Percentiles rank a stretch among this genome's conserved stretches.
phyloP scores from a whole-genome alignment of 1,140 invertebrate species.

The Drosophila athabasca region DNA sequence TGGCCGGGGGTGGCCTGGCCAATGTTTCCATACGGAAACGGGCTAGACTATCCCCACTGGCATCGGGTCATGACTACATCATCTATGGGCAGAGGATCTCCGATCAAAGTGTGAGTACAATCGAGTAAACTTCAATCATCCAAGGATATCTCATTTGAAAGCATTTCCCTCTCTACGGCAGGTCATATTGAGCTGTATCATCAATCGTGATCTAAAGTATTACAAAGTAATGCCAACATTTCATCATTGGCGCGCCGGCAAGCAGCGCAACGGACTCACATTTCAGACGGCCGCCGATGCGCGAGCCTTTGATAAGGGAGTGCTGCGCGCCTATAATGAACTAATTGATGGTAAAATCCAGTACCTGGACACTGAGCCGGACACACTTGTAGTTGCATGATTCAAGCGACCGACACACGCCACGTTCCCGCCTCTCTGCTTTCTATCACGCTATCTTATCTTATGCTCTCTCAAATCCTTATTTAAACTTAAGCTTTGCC shows the following conservation, averaged over 20 bases:
- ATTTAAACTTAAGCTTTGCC: slow-evolving; percentile 22
- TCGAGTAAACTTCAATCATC: fast-evolving
- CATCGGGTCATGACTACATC: slow-evolving; percentile 90
- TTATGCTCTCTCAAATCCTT: slow-evolving; percentile 16
- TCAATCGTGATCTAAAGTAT: slow-evolving; percentile 98
- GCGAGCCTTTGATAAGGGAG: slow-evolving; percentile 96
- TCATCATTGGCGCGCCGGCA: slow-evolving; percentile 98
- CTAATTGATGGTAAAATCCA: slow-evolving; percentile 91
- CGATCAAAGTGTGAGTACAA: slow-evolving; percentile 91
- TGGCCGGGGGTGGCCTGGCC: slow-evolving; percentile 96
- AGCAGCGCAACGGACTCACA: slow-evolving; percentile 97
- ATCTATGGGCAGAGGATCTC: slow-evolving; percentile 96
- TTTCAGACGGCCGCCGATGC: slow-evolving; percentile 97
- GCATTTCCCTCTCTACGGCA: slow-evolving; percentile 73
- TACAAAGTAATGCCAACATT: slow-evolving; percentile 99
- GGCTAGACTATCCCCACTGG: slow-evolving; percentile 84
- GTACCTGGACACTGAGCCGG: background rate
- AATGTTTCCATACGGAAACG: slow-evolving; percentile 94
- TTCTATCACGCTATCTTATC: slow-evolving; percentile 29
- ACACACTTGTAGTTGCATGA: slow-evolving; percentile 46
- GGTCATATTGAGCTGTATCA: slow-evolving; percentile 96
- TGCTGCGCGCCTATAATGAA: slow-evolving; percentile 94
- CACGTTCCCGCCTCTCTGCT: slow-evolving; percentile 19
- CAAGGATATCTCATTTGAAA: background rate
- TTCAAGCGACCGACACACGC: slow-evolving; percentile 16